These are phyloP conservation scores for Epinephelus moara DNA, from an alignment of 2,113 vertebrate genomes.

Conservation along the genomic window DNA sequence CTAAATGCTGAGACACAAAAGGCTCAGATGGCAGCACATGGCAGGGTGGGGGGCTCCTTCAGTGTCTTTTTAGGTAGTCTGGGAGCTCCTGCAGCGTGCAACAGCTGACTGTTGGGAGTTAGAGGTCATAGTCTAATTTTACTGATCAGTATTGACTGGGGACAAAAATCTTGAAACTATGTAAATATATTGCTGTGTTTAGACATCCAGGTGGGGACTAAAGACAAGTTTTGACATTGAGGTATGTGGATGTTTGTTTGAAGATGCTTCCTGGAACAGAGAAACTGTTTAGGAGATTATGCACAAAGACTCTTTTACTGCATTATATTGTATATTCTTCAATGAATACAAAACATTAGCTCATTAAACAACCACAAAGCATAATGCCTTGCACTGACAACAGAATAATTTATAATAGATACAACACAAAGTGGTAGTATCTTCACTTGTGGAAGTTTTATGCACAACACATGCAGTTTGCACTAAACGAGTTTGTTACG, in stretches of 20 bases:
- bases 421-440: background rate
- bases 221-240: constrained; percentile 4
- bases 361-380: background rate
- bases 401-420: background rate
- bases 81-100: constrained; percentile 41
- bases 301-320: constrained; percentile 4
- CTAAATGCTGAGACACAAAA: constrained; percentile 62
- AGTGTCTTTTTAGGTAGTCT: constrained; percentile 64
- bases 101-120: constrained; percentile 64
- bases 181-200: constrained; percentile 1
- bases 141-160: background rate
- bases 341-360: background rate
- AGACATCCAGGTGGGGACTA: constrained; percentile 21
- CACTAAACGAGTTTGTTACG: background rate
- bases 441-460: background rate
- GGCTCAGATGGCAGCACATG: constrained; percentile 66
- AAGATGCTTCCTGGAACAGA: constrained; percentile 5
- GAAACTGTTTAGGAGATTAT: constrained; percentile 41
- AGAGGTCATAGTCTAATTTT: constrained; percentile 25
- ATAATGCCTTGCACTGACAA: background rate
- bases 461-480: background rate
- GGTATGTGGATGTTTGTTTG: background rate
- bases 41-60: constrained; percentile 34
- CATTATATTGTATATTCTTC: background rate
- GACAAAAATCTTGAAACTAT: background rate